Base-by-base conservation (phyloP, 1,140 invertebrate species). In the Lithobius niger region DNA sequence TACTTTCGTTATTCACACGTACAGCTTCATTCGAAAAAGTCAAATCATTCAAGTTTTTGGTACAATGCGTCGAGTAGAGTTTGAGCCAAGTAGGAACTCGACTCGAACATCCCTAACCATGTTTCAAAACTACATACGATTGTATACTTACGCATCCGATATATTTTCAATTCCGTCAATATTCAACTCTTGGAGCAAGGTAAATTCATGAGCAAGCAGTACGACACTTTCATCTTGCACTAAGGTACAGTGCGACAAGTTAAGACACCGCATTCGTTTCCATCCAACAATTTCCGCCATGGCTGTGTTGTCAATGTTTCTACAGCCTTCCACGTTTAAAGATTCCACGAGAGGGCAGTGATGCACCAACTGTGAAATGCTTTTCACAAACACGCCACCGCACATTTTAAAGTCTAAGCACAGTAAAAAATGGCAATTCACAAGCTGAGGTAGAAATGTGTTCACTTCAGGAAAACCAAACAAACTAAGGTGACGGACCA, bases 161-260 rank as follows among this genome's bases (percentile, higher is more conserved):
- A 63, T 60, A 16, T 55, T 24, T 25, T 52, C 53, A 43, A 62
- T 54, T 19, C 60, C 62, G 47, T 63, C 62, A 44, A 63, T 54
- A 43, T 59, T 56, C 3, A 63, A 36, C 19, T 62, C 57, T 31
- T 62, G 44, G 2, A 63, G 49, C 4, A 36, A 16, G 19, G 25
- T 31, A 52, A 60, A 63, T 26, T 54, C 31, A 26, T 57, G 52
- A 13, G 57, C 59, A 27, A 63, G 58, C 19, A 24, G 21, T 13
- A 49, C 47, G 13, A 63, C 31, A 3, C 57, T 48, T 42, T 21
- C n/a, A 22, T 60, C 56, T 40, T 55, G 52, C 28, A 63, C 48
- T 1, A 28, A 42, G 24, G 55, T 28, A 42, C 60, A 62, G 48
- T 60, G 57, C 19, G 59, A 62, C 25, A 63, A 52, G 42, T 62